A percentile compares a stretch with the other conserved stretches of the same genome.
Conservation (phyloP, 2,888 invertebrate species). For the Pelosia muscerda region DNA sequence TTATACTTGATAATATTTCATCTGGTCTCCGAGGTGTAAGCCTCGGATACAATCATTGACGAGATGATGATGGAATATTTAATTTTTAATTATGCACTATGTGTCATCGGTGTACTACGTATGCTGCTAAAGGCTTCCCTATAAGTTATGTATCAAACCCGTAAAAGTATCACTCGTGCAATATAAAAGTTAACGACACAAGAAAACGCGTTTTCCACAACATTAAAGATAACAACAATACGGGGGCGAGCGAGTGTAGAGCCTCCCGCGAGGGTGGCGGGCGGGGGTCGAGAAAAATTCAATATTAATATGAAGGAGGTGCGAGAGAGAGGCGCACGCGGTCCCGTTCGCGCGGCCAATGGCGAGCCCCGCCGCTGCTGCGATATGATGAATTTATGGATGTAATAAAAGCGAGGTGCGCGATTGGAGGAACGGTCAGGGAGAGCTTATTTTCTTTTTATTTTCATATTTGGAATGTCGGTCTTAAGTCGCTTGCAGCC, state of each 20-base stretch:
- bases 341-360: constrained; percentile 86
- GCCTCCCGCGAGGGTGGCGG: constrained; percentile 85
- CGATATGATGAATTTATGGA: constrained; percentile 94
- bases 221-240: constrained; percentile 88
- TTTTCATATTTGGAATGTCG: constrained; percentile 85
- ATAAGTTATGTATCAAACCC: constrained; percentile 84
- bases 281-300: constrained; percentile 90
- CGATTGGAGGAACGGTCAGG: constrained; percentile 88
- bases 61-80: not conserved
- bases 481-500: constrained; percentile 73
- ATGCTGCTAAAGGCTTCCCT: constrained; percentile 53
- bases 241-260: constrained; percentile 86
- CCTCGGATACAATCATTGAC: not conserved
- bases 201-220: constrained; percentile 88
- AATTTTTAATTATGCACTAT: not conserved
- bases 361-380: constrained; percentile 83
- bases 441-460: constrained; percentile 87
- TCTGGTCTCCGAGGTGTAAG: not conserved
- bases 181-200: constrained; percentile 88
- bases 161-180: constrained; percentile 87
- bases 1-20: not conserved
- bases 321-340: constrained; percentile 85
- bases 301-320: constrained; percentile 93
- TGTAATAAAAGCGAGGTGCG: constrained; percentile 91
- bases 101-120: constrained; percentile 19